Conservation (phyloP, 2,113 vertebrate genomes). For the Pitta sordida region DNA sequence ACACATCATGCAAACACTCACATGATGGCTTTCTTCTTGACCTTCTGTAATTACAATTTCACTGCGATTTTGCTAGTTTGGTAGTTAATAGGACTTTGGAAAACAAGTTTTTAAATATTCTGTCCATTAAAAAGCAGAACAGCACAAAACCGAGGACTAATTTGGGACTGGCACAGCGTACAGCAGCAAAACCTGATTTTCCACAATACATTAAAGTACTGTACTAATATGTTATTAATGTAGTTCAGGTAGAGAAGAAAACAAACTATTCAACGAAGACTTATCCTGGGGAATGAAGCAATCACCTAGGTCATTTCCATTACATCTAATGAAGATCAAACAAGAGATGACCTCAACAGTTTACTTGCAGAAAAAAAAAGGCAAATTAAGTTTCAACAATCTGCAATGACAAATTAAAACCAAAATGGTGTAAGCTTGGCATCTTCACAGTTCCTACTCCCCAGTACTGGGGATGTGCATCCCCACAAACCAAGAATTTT, state of each 20-base stretch:
- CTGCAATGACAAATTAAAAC: neutral
- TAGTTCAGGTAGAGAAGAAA: neutral
- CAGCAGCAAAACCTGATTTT: constrained; percentile 36
- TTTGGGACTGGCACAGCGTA: neutral
- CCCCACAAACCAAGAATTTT: neutral
- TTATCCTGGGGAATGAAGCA: neutral
- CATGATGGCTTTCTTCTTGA: neutral
- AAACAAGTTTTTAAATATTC: neutral
- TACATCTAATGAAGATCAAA: neutral
- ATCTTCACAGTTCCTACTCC: neutral
- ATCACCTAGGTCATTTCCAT: neutral
- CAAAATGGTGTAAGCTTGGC: neutral
- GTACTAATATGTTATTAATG: neutral
- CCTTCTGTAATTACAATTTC: neutral
- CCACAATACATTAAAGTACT: neutral
- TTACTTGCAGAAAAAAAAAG: neutral
- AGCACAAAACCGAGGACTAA: neutral
- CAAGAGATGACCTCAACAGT: neutral
- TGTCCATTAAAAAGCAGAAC: neutral
- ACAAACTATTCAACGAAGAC: constrained; percentile 4
- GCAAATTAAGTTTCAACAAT: neutral
- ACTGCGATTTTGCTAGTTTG: neutral
- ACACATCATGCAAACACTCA: neutral
- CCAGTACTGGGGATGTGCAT: neutral
- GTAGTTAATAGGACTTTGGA: neutral